Percentiles rank a stretch among this genome's conserved stretches.
phyloP scores from a whole-genome alignment of 2,797 vertebrate species.

The Apogon hyalosoma region DNA sequence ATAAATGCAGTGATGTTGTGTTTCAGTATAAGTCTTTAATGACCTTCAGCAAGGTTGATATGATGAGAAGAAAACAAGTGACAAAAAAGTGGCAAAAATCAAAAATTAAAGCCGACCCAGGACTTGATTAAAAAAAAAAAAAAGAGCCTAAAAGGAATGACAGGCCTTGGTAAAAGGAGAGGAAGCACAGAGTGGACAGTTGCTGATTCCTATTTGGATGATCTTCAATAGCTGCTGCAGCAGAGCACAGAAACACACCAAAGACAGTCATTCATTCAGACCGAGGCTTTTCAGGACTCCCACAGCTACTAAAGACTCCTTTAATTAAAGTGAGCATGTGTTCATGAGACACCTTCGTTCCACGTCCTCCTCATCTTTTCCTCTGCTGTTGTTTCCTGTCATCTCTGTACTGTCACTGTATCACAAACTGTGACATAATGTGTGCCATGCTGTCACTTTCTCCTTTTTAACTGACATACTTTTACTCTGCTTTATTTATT shows the following conservation, averaged over 20 bases:
- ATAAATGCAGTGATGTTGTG: too few species aligned
- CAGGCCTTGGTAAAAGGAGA: not conserved
- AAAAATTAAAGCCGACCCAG: not conserved
- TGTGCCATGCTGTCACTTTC: too few species aligned
- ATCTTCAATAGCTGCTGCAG: constrained; percentile 7
- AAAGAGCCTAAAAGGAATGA: constrained; percentile 8
- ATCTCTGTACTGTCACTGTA: too few species aligned
- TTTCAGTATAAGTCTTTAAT: not conserved
- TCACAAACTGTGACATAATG: too few species aligned
- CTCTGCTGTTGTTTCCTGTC: too few species aligned
- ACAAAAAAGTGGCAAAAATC: not conserved
- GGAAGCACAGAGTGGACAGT: not conserved
- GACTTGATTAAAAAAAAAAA: not conserved
- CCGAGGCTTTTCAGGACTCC: not conserved
- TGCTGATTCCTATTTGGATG: not conserved
- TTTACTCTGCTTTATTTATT: too few species aligned
- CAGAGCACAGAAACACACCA: constrained; percentile 11
- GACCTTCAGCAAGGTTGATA: not conserved
- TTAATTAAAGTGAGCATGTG: not conserved
- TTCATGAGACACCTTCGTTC: not conserved
- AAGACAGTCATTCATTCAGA: constrained; percentile 20
- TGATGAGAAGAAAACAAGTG: not conserved
- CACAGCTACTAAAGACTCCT: not conserved
- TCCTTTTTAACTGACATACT: too few species aligned
- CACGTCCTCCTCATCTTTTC: too few species aligned